phyloP scores from a whole-genome alignment of 1,140 invertebrate species.

The Heliconius himera region DNA sequence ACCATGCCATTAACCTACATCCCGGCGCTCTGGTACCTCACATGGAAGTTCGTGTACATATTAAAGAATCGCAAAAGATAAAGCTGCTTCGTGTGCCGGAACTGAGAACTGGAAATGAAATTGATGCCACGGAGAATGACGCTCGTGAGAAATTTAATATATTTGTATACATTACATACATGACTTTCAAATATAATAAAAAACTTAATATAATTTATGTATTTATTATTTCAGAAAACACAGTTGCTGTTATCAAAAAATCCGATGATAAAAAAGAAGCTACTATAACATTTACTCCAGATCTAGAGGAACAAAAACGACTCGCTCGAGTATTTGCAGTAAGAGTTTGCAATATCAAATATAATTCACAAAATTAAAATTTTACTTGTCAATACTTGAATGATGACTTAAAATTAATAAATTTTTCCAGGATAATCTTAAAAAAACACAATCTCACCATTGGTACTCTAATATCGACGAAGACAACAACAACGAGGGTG shows the following conservation, averaged over 20 bases:
- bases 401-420: not conserved
- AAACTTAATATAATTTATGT: not conserved
- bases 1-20: slow-evolving; percentile 84
- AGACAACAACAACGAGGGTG: slow-evolving; percentile 70
- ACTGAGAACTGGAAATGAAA: slow-evolving; percentile 83
- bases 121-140: slow-evolving; percentile 77
- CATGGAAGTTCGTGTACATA: slow-evolving; percentile 82
- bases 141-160: slow-evolving; percentile 57
- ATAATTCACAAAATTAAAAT: not conserved
- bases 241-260: slow-evolving; percentile 53
- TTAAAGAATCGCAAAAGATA: slow-evolving; percentile 83
- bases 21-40: slow-evolving; percentile 83
- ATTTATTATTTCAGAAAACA: slow-evolving; percentile 57
- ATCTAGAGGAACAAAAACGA: slow-evolving; percentile 76
- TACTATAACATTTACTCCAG: slow-evolving; percentile 76
- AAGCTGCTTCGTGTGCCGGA: slow-evolving; percentile 82
- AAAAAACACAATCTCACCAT: slow-evolving; percentile 41
- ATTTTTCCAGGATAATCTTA: slow-evolving; percentile 51
- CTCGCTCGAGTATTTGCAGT: slow-evolving; percentile 63
- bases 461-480: slow-evolving; percentile 37
- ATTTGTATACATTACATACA: not conserved
- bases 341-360: slow-evolving; percentile 26
- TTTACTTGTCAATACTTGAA: not conserved
- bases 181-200: not conserved
- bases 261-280: slow-evolving; percentile 56